phyloP scores from a whole-genome alignment of 2,113 vertebrate species.

The Okapia johnstoni region DNA sequence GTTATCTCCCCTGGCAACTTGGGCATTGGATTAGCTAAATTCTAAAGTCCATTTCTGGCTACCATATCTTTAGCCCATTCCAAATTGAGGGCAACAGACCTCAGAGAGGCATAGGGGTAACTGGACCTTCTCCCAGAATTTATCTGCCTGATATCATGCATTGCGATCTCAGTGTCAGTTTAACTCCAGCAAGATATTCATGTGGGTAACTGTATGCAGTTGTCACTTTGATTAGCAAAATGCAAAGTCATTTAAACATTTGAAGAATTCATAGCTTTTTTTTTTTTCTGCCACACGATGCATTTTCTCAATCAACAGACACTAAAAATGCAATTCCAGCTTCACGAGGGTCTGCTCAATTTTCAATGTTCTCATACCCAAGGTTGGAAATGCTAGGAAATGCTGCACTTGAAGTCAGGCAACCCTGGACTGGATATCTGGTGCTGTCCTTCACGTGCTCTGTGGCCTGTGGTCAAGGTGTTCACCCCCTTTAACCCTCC shows the following conservation, averaged over 20 bases:
- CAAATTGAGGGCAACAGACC: not conserved
- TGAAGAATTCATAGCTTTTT: not conserved
- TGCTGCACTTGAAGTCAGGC: not conserved
- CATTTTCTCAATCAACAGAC: not conserved
- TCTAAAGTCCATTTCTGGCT: not conserved
- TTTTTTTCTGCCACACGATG: not conserved
- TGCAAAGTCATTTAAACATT: not conserved
- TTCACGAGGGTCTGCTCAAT: not conserved
- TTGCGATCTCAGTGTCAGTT: not conserved
- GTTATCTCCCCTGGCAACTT: not conserved
- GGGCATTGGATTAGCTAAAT: not conserved
- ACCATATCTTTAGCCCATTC: not conserved
- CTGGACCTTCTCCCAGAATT: not conserved
- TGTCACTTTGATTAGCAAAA: not conserved
- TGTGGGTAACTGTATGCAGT: not conserved
- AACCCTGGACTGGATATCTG: not conserved
- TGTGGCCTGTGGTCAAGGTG: not conserved
- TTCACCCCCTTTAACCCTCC: not conserved
- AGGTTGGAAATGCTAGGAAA: not conserved
- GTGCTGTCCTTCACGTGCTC: rapidly evolving
- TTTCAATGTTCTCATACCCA: not conserved
- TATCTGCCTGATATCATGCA: not conserved
- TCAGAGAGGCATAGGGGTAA: not conserved
- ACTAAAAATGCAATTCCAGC: not conserved
- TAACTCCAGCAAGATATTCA: not conserved